Conservation (phyloP, 1,140 invertebrate genomes). For the Aethina tumida region DNA sequence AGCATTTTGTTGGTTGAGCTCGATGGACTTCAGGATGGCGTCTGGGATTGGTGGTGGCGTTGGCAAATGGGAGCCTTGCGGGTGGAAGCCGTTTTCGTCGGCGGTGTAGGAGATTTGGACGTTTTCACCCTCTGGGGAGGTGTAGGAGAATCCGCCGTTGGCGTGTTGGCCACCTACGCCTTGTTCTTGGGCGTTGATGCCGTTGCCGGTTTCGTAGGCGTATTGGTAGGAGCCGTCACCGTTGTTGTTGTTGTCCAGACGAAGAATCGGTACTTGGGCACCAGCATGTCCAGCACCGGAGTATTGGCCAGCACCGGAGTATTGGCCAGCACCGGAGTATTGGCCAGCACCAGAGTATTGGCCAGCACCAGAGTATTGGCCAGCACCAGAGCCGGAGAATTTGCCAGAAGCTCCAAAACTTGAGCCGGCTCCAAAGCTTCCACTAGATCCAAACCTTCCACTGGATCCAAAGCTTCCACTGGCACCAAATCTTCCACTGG, state of each 20-base stretch:
- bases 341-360: no score
- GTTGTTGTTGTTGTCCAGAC: conserved; percentile 36
- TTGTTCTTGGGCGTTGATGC: conserved; percentile 43
- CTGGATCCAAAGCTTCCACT: no score
- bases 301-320: no score
- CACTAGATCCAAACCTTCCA: no score
- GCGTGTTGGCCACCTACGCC: no score
- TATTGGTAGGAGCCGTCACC: conserved; percentile 40
- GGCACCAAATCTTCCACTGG: no score
- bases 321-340: no score
- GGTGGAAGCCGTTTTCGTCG: conserved; percentile 45
- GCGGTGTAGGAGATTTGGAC: conserved; percentile 45
- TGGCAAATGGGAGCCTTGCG: conserved; percentile 40
- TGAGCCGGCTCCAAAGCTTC: no score
- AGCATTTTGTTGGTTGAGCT: no score
- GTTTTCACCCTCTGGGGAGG: conserved; percentile 42
- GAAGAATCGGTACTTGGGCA: conserved; percentile 37
- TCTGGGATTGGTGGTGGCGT: conserved; percentile 41
- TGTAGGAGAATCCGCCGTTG: conserved; percentile 48
- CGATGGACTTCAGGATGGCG: conserved; percentile 40
- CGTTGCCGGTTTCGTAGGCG: conserved; percentile 50
- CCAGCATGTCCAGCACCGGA: conserved; percentile 4
- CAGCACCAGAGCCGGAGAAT: conserved; percentile 19
- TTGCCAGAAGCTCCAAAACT: no score
- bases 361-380: conserved; percentile 18